These are phyloP conservation scores for Aleiodes sp. DNA, from an alignment of 1,140 invertebrate species.

Conservation along the genomic window DNA sequence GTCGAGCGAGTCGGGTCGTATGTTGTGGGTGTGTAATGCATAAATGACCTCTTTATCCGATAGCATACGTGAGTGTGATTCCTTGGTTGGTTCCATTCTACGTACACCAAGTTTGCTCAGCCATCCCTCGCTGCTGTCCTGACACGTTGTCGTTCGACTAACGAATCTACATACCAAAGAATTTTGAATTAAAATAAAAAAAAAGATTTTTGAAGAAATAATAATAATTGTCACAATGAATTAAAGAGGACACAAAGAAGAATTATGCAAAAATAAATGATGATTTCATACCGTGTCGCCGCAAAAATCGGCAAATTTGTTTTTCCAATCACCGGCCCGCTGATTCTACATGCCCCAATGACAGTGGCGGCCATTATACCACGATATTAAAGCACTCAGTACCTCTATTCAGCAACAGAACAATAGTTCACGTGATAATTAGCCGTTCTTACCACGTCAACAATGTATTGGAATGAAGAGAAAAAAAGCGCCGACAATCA, in stretches of 20 bases:
- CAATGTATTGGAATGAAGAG: too few relatives aligned
- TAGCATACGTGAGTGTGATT: slow-evolving; percentile 93
- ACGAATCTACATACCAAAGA: slow-evolving; percentile 44
- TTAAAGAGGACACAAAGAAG: not conserved
- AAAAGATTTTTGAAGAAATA: slow-evolving; percentile 27
- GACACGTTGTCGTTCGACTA: slow-evolving; percentile 61
- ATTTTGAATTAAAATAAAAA: slow-evolving; percentile 17
- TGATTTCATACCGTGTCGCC: slow-evolving; percentile 44
- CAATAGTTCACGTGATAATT: too few relatives aligned
- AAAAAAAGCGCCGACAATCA: too few relatives aligned
- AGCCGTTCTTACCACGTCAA: too few relatives aligned
- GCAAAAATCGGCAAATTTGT: slow-evolving; percentile 41
- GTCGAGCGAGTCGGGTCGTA: slow-evolving; percentile 85
- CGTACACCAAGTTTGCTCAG: slow-evolving; percentile 88
- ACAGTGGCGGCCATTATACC: slow-evolving; percentile 52
- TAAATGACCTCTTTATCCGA: slow-evolving; percentile 95
- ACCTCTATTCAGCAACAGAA: not conserved
- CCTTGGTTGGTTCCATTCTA: slow-evolving; percentile 93
- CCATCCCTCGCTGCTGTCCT: slow-evolving; percentile 80
- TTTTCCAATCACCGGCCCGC: slow-evolving; percentile 48
- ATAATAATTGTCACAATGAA: slow-evolving; percentile 2
- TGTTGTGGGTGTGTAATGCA: slow-evolving; percentile 93
- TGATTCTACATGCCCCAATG: slow-evolving; percentile 47
- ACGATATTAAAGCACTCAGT: not conserved
- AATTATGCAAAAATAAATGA: not conserved